Conservation (phyloP, 2,113 vertebrate genomes). For the Rhabdomys dilectus region DNA sequence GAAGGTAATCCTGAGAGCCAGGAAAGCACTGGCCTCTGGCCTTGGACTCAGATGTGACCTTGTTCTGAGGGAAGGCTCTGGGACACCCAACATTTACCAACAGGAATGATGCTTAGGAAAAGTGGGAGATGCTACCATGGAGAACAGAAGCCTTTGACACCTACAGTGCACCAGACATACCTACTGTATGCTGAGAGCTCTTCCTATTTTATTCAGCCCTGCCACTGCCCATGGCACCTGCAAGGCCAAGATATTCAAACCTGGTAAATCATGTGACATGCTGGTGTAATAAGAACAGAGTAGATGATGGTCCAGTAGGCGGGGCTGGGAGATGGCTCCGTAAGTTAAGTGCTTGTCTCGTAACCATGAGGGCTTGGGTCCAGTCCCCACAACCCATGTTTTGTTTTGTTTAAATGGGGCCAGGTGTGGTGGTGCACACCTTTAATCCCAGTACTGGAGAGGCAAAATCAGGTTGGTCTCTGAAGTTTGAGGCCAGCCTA, state of each 20-base stretch:
- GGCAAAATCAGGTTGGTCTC: background rate
- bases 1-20: conserved; percentile 86
- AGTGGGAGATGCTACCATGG: background rate
- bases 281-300: no score
- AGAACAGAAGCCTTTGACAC: background rate
- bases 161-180: no score
- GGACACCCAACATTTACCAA: background rate
- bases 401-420: background rate
- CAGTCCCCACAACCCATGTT: no score
- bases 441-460: background rate
- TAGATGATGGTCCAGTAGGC: accelerated
- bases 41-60: background rate
- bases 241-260: background rate
- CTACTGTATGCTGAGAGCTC: background rate
- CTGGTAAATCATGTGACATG: no score
- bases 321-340: background rate
- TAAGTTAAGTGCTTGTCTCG: no score
- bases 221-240: background rate
- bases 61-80: background rate
- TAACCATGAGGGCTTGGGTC: background rate
- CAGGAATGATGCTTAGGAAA: background rate
- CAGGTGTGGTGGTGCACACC: no score
- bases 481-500: background rate
- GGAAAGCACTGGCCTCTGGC: background rate
- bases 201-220: accelerated